Conservation (phyloP, 2,113 vertebrate species). For the Natator depressus region DNA sequence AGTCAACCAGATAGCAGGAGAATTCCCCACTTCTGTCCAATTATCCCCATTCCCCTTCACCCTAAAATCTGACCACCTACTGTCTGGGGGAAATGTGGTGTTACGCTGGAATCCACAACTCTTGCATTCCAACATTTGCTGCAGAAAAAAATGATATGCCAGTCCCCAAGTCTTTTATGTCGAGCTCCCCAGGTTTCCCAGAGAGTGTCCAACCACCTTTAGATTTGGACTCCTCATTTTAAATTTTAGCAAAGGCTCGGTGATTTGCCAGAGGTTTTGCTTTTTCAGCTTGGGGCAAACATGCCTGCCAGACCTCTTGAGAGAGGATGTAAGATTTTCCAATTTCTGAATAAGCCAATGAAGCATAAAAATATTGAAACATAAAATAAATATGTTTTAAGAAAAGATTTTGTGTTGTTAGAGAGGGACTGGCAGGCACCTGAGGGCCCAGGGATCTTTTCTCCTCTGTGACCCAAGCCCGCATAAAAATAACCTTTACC, state of each 20-base stretch:
- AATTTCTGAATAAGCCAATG: conserved; percentile 68
- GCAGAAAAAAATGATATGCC: background rate
- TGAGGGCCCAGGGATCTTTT: conserved; percentile 44
- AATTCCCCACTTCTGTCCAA: background rate
- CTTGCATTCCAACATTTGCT: background rate
- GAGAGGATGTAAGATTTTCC: conserved; percentile 74
- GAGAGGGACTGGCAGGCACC: conserved; percentile 62
- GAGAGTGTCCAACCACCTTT: background rate
- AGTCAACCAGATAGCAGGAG: background rate
- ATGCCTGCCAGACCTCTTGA: conserved; percentile 59
- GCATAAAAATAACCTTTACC: conserved; percentile 60
- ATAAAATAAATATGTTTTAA: conserved; percentile 71
- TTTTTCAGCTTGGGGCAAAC: conserved; percentile 48
- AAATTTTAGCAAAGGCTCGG: conserved; percentile 27
- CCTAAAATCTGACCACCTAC: background rate
- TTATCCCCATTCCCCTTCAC: background rate
- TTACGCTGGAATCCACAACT: background rate
- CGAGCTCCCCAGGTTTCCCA: background rate
- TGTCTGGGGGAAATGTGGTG: background rate
- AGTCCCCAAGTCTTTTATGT: background rate
- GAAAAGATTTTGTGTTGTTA: conserved; percentile 78
- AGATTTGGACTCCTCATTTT: background rate
- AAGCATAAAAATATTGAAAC: conserved; percentile 66
- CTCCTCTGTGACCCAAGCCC: conserved; percentile 59
- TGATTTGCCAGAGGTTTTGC: conserved; percentile 58